Conservation (phyloP, 1,140 invertebrate species). For the Doryteuthis pealeii region DNA sequence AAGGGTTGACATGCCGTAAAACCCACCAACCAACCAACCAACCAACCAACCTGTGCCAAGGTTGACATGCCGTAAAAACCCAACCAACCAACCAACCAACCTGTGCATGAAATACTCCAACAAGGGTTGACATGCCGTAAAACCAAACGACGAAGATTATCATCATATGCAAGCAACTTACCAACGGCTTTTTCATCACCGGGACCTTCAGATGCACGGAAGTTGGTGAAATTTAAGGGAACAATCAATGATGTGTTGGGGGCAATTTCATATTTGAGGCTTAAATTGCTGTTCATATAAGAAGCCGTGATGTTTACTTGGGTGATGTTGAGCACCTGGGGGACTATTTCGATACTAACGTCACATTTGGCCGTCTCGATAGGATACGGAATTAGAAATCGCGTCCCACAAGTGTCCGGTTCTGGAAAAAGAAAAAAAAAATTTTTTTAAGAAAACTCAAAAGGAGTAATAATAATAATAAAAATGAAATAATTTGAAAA, state of each 20-base stretch:
- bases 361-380: background rate
- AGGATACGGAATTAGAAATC: background rate
- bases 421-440: background rate
- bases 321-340: background rate
- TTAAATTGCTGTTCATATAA: background rate
- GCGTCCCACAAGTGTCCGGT: conserved; percentile 1
- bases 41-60: too few species aligned
- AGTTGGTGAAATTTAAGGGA: background rate
- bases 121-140: too few species aligned
- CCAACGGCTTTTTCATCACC: background rate
- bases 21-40: too few species aligned
- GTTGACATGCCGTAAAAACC: too few species aligned
- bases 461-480: too few species aligned
- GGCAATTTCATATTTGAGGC: background rate
- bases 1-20: too few species aligned
- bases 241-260: background rate
- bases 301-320: background rate
- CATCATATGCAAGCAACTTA: background rate
- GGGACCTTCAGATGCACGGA: background rate
- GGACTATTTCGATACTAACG: background rate
- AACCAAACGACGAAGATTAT: background rate
- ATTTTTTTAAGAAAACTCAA: too few species aligned
- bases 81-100: too few species aligned
- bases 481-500: too few species aligned
- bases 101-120: too few species aligned